Conservation (phyloP, 2,797 vertebrate genomes). For the Rallus crepitans region DNA sequence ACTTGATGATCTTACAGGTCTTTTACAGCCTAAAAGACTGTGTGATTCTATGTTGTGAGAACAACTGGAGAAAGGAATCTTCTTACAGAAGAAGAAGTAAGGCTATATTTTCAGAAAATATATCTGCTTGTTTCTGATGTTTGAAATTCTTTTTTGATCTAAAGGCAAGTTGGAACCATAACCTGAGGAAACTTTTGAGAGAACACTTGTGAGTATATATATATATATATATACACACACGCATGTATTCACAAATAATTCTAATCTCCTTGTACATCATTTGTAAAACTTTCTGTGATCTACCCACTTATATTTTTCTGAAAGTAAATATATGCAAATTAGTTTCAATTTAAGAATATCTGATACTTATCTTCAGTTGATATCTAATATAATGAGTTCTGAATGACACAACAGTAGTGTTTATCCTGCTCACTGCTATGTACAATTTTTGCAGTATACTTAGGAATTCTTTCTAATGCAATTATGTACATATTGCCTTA, state of each 20-base stretch:
- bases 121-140: neutral
- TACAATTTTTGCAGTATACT: neutral
- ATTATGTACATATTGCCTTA: neutral
- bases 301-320: neutral
- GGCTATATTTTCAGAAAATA: neutral
- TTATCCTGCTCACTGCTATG: neutral
- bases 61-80: neutral
- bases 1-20: too few species aligned
- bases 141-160: neutral
- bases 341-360: neutral
- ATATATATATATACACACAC: accelerated
- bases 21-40: too few species aligned
- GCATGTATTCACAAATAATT: neutral
- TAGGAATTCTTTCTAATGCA: neutral
- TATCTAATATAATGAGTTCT: neutral
- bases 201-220: neutral
- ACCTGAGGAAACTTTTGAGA: neutral
- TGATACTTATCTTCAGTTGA: neutral
- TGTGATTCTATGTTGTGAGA: neutral
- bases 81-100: neutral
- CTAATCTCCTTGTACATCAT: neutral
- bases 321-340: neutral
- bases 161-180: neutral
- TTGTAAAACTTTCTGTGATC: neutral
- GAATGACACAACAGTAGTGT: neutral